A percentile compares a stretch with the other conserved stretches of the same genome.
These are phyloP conservation scores for Drosophila eugracilis DNA, from an alignment of 1,140 invertebrate species.

Conservation along the genomic window DNA sequence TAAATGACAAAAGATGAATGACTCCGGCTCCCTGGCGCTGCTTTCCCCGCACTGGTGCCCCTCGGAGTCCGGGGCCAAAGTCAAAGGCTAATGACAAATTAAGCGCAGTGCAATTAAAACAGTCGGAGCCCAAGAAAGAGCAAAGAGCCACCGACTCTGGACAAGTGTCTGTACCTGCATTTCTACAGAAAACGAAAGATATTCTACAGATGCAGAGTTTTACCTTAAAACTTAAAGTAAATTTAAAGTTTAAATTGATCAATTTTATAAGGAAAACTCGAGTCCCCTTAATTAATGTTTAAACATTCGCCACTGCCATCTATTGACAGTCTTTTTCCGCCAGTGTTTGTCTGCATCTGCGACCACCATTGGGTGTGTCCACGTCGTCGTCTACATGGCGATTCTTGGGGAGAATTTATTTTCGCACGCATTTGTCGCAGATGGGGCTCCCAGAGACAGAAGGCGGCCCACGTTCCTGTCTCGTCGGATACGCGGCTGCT, in stretches of 20 bases:
- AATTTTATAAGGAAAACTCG: neutral
- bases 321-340: slow-evolving; percentile 3
- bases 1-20: slow-evolving; percentile 68
- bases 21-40: slow-evolving; percentile 39
- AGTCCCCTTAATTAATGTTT: neutral
- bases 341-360: slow-evolving; percentile 27
- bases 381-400: slow-evolving; percentile 21
- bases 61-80: slow-evolving; percentile 46
- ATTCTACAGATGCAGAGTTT: neutral
- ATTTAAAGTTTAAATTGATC: neutral
- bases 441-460: slow-evolving; percentile 24
- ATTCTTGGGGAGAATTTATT: slow-evolving; percentile 64
- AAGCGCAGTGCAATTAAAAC: slow-evolving; percentile 75
- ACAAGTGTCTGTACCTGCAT: slow-evolving; percentile 38
- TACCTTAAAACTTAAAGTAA: neutral
- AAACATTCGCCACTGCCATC: too few species aligned
- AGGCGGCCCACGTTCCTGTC: slow-evolving; percentile 55
- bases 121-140: slow-evolving; percentile 34
- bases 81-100: slow-evolving; percentile 82
- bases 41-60: slow-evolving; percentile 6
- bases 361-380: slow-evolving; percentile 52
- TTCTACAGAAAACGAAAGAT: slow-evolving; percentile 17
- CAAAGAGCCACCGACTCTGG: slow-evolving; percentile 24
- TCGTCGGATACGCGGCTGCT: slow-evolving; percentile 42
- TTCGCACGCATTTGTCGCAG: slow-evolving; percentile 73